Conservation (phyloP, 2,888 invertebrate genomes). For the Drepanosiphum platanoidis region DNA sequence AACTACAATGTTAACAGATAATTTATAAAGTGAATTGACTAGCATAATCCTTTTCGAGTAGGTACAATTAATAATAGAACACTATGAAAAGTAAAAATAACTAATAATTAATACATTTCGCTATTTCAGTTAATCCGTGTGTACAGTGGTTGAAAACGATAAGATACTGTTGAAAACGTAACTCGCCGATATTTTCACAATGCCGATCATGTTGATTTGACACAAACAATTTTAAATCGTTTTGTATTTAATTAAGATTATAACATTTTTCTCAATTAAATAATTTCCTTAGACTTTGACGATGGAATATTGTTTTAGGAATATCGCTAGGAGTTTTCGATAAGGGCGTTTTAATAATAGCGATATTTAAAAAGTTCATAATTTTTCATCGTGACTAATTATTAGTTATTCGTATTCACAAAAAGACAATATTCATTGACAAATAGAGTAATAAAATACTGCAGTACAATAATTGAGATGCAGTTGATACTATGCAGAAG, state of each 20-base stretch:
- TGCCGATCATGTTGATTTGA: not conserved
- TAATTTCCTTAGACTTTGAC: no score
- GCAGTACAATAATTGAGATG: no score
- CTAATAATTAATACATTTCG: not conserved
- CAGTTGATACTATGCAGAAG: no score
- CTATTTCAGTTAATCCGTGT: not conserved
- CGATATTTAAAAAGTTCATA: no score
- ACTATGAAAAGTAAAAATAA: not conserved
- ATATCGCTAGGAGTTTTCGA: no score
- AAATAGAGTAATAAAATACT: no score
- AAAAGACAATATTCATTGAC: no score
- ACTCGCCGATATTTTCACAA: not conserved
- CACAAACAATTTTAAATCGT: not conserved
- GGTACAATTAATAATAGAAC: not conserved
- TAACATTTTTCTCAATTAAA: not conserved
- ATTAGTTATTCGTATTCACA: no score
- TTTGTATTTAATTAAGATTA: not conserved
- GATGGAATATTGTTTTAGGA: no score
- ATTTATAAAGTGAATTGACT: not conserved
- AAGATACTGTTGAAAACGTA: not conserved
- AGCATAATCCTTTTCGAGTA: not conserved
- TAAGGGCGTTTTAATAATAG: no score
- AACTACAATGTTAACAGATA: not conserved
- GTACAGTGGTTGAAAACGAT: not conserved
- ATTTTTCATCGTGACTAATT: no score